Evolutionary conservation across 2,113 vertebrate species (phyloP).

Genomic region (Zapornia atra): DNA sequence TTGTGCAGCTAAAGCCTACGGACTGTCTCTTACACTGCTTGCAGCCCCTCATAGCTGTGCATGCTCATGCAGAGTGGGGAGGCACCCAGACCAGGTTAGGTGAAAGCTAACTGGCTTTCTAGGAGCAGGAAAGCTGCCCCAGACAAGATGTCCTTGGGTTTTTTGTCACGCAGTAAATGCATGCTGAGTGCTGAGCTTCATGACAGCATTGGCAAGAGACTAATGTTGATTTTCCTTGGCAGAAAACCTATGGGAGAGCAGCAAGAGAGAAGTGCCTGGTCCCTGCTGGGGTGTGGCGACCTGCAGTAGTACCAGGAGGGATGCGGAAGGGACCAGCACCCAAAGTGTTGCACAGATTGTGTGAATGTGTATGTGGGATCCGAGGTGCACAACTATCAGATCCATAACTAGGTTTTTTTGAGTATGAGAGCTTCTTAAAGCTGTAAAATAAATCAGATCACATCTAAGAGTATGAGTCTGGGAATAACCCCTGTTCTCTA

Average conservation of each 20-base stretch:
- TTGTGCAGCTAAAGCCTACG: not conserved
- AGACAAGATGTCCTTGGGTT: not conserved
- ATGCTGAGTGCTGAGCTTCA: not conserved
- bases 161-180: not conserved
- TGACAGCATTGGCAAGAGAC: not conserved
- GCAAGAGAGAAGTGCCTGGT: not conserved
- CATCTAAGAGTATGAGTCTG: not conserved
- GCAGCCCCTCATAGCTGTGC: not conserved
- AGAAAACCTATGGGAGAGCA: not conserved
- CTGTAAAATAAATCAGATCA: not conserved
- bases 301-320: not conserved
- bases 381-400: not conserved
- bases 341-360: not conserved
- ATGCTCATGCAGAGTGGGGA: not conserved
- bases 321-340: not conserved
- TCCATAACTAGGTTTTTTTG: fast-evolving
- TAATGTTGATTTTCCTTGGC: not conserved
- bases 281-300: not conserved
- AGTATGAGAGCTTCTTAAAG: not conserved
- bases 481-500: fast-evolving
- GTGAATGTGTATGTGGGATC: not conserved
- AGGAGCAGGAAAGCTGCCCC: not conserved
- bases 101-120: not conserved
- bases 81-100: not conserved
- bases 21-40: not conserved